Base-by-base conservation (phyloP, 2,113 vertebrate genomes). In the Mola mola region DNA sequence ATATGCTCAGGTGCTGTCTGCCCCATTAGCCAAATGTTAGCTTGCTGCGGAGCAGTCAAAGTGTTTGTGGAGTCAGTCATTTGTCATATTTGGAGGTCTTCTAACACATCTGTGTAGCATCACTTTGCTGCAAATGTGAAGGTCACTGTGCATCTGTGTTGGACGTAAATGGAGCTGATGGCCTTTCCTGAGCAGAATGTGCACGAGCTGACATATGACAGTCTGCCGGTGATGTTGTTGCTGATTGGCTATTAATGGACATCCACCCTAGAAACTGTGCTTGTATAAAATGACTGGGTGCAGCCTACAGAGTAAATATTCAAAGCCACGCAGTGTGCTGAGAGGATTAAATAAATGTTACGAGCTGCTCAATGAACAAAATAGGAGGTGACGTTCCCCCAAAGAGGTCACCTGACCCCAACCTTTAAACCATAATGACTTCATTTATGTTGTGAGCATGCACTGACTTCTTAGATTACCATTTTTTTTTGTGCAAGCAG, bases 11-110 rank as follows among this genome's bases (percentile, higher is more conserved):
- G 47, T n/a, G 15, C 38, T 17, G 6, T 19, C 29, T 13, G 19
- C 59, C 37, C 46, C 53, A 66, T 82, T 71, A 72, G 65, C 60
- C 48, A 87, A 84, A 87, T 84, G 81, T 72, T 71, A 88, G 22
- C 47, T 16, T 20, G 49, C 50, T 47, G 73, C 41, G 15, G 57
- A 61, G 48, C 40, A 15, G 31, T 52, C 58, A 31, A 25, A 26
- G 42, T 41, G 21, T 33, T 31, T 22, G 52, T 19, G 55, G 44
- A 49, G 53, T 62, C 51, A 50, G 51, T 36, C 33, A 36, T 81
- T 76, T 72, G 59, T 84, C 81, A 82, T 69, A 34, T 69, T 47
- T 48, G 20, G 19, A 44, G 58, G 22, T 41, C 48, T 62, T 58
- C 48, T 77, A 50, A 21, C 51, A 48, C 66, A 31, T 66, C 50